Evolutionary conservation across 2,888 invertebrate species (phyloP).

Genomic region (Parthenolecanium corni): DNA sequence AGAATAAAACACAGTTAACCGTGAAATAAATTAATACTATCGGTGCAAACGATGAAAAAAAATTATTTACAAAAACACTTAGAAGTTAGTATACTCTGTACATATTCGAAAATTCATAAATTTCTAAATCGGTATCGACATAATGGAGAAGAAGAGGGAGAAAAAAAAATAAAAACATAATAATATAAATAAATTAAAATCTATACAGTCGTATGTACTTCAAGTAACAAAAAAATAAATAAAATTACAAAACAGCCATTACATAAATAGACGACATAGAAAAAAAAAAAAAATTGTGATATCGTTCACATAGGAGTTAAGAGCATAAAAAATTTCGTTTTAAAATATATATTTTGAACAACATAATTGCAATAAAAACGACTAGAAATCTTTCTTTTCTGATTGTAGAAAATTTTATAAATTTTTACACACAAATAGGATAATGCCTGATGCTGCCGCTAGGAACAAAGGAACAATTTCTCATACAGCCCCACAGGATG

Average conservation of each 20-base stretch:
- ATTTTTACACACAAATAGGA: neutral
- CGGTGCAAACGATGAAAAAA: neutral
- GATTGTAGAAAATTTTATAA: neutral
- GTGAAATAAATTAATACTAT: conserved; percentile 23
- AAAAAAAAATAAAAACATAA: too few relatives aligned
- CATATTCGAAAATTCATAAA: conserved; percentile 12
- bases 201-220: neutral
- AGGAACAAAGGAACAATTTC: too few relatives aligned
- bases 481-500: too few relatives aligned
- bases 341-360: conserved; percentile 14
- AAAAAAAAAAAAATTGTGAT: neutral
- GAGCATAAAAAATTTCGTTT: conserved; percentile 3
- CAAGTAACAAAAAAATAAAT: neutral
- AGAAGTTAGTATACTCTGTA: conserved; percentile 10
- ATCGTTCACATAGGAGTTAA: neutral
- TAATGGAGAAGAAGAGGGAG: too few relatives aligned
- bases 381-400: conserved; percentile 23
- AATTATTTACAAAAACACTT: neutral
- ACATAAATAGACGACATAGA: conserved; percentile 3
- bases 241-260: conserved; percentile 5
- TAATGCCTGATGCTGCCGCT: neutral
- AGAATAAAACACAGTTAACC: conserved; percentile 12
- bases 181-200: neutral
- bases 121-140: neutral
- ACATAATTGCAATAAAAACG: conserved; percentile 26